These are phyloP conservation scores for Sisor rabdophorus DNA, from an alignment of 2,113 vertebrate genomes.

Conservation along the genomic window DNA sequence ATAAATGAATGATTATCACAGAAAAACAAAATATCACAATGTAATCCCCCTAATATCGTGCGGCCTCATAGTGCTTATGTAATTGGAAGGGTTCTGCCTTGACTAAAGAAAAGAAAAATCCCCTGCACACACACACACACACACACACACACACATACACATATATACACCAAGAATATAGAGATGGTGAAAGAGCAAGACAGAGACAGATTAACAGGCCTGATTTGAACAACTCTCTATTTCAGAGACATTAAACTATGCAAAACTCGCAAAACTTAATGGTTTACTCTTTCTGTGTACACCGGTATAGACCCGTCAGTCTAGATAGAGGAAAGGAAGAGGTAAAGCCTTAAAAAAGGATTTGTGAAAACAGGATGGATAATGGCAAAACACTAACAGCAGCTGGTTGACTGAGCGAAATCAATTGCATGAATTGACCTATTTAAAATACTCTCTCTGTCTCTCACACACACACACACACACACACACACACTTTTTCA, in stretches of 20 bases:
- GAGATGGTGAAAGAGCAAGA: background rate
- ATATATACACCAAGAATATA: background rate
- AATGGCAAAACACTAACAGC: constrained; percentile 54
- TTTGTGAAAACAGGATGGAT: constrained; percentile 47
- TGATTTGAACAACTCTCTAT: constrained; percentile 33
- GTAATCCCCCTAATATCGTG: no score
- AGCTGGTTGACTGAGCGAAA: constrained; percentile 56
- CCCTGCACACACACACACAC: background rate
- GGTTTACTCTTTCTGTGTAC: constrained; percentile 24
- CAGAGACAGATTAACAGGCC: constrained; percentile 5
- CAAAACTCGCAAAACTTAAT: constrained; percentile 42
- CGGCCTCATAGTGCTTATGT: background rate
- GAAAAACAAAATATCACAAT: no score
- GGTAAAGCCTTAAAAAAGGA: constrained; percentile 3
- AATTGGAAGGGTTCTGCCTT: constrained; percentile 1
- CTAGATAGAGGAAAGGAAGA: constrained; percentile 15
- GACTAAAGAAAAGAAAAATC: constrained; percentile 11
- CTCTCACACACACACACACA: no score
- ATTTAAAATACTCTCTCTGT: constrained; percentile 3
- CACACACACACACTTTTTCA: background rate
- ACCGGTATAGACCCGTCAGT: constrained; percentile 40
- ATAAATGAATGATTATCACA: no score
- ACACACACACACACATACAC: background rate
- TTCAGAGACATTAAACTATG: constrained; percentile 36
- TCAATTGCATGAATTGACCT: constrained; percentile 56